A percentile compares a stretch with the other conserved stretches of the same genome.
phyloP scores from a whole-genome alignment of 2,888 invertebrate genomes.

The Priocnemis perturbator region DNA sequence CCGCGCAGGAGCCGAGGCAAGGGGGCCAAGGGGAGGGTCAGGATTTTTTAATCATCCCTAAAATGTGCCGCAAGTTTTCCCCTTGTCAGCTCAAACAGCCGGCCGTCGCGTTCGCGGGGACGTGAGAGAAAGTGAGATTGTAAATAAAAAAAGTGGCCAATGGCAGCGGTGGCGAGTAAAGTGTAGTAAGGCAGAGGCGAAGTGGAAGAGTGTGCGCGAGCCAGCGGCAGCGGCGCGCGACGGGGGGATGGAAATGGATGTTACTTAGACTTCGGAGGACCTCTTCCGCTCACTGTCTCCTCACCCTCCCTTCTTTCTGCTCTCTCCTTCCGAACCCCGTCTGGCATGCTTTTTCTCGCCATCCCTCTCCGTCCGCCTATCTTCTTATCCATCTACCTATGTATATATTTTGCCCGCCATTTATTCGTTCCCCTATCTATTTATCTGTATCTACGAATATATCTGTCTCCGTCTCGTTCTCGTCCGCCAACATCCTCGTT shows the following conservation, averaged over 20 bases:
- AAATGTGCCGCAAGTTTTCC: constrained; percentile 1
- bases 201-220: constrained; percentile 60
- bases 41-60: constrained; percentile 2
- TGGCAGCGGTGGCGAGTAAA: constrained; percentile 57
- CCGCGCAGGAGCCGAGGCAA: too few species aligned
- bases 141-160: constrained; percentile 50
- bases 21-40: background rate
- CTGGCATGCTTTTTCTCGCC: constrained; percentile 65
- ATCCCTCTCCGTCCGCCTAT: constrained; percentile 16
- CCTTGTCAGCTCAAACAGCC: constrained; percentile 7
- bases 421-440: too few species aligned
- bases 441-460: too few species aligned
- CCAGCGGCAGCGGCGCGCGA: too few species aligned
- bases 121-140: constrained; percentile 56
- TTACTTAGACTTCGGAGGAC: constrained; percentile 67
- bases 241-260: constrained; percentile 67
- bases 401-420: background rate
- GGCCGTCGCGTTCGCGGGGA: constrained; percentile 42
- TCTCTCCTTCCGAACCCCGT: constrained; percentile 35
- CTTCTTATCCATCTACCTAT: background rate
- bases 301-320: constrained; percentile 17
- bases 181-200: constrained; percentile 61
- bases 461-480: too few species aligned
- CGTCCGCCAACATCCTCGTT: too few species aligned
- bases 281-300: constrained; percentile 41